phyloP scores from a whole-genome alignment of 2,888 invertebrate species.

The Scotopteryx bipunctaria region DNA sequence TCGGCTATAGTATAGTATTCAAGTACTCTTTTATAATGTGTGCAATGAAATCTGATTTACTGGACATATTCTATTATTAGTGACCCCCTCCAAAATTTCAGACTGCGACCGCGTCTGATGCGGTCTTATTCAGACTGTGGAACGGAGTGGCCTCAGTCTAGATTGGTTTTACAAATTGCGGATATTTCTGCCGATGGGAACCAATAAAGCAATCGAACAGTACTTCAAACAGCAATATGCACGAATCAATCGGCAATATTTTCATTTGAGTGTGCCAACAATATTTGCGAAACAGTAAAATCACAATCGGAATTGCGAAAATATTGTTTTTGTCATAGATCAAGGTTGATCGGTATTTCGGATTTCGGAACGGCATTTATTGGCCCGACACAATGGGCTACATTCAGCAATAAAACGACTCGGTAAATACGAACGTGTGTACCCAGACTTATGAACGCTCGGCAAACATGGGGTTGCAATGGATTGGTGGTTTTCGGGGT shows the following conservation, averaged over 20 bases:
- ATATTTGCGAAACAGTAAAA: constrained; percentile 38
- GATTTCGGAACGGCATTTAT: constrained; percentile 34
- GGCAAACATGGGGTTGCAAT: constrained; percentile 61
- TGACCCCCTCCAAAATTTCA: too few species aligned
- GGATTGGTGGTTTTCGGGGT: constrained; percentile 1
- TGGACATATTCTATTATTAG: too few species aligned
- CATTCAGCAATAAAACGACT: constrained; percentile 32
- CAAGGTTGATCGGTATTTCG: constrained; percentile 32
- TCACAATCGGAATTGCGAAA: constrained; percentile 43
- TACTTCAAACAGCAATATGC: constrained; percentile 8
- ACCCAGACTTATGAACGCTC: constrained; percentile 48
- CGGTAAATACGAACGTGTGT: constrained; percentile 31
- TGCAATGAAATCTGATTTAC: too few species aligned
- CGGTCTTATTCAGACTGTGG: too few species aligned
- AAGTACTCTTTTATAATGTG: too few species aligned
- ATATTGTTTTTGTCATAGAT: constrained; percentile 51
- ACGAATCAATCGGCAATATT: constrained; percentile 13
- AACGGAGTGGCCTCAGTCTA: too few species aligned
- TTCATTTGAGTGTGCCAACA: constrained; percentile 31
- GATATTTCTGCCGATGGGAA: too few species aligned
- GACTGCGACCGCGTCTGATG: too few species aligned
- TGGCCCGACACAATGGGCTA: constrained; percentile 30
- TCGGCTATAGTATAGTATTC: too few species aligned
- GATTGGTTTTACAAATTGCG: too few species aligned
- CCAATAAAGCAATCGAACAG: too few species aligned